These are phyloP conservation scores for Halictus rubicundus DNA, from an alignment of 1,140 invertebrate species.

Conservation along the genomic window DNA sequence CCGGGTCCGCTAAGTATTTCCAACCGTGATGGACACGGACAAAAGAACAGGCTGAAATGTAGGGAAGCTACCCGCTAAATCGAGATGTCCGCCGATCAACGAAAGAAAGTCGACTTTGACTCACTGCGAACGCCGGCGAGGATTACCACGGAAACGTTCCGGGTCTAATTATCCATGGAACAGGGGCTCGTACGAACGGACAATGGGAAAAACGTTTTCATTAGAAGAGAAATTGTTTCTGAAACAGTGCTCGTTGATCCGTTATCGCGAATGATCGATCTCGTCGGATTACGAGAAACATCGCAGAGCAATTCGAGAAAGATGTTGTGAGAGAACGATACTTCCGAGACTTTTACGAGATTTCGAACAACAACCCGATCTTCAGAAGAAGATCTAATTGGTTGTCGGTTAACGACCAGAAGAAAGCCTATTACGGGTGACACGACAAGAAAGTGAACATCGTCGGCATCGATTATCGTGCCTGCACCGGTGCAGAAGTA, in stretches of 20 bases:
- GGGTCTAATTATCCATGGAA: slow-evolving; percentile 10
- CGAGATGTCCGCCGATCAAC: not conserved
- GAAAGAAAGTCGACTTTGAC: not conserved
- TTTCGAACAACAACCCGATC: no score
- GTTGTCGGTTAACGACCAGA: no score
- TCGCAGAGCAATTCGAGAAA: no score
- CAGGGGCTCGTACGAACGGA: not conserved
- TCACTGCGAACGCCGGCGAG: not conserved
- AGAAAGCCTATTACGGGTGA: no score
- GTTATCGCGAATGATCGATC: not conserved
- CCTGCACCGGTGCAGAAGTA: no score
- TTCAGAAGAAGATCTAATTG: no score
- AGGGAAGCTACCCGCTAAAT: not conserved
- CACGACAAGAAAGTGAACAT: no score
- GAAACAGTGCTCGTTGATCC: not conserved
- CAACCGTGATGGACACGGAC: not conserved
- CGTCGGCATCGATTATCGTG: no score
- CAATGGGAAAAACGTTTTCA: slow-evolving; percentile 12
- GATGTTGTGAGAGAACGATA: no score
- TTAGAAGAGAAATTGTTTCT: slow-evolving; percentile 19
- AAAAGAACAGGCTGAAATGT: not conserved
- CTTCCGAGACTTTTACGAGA: no score
- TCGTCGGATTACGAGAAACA: no score
- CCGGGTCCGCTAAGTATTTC: not conserved
- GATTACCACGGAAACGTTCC: not conserved